Evolutionary conservation across 2,113 vertebrate species (phyloP).

Genomic region (Hippocampus zosterae): DNA sequence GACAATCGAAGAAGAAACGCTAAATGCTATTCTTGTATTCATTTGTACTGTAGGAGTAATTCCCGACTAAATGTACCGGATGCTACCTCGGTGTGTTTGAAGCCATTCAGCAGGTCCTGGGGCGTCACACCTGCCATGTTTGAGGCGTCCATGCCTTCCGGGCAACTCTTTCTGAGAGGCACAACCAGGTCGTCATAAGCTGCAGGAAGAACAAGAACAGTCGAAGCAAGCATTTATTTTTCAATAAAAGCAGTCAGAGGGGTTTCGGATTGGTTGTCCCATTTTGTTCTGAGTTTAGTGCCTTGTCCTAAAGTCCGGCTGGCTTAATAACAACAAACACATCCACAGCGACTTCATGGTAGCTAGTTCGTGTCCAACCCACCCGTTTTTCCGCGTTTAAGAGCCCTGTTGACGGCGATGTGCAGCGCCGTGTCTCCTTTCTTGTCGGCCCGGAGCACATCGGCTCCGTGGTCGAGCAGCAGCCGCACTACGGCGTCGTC

Average conservation of each 20-base stretch:
- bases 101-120: conserved; percentile 70
- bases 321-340: not conserved
- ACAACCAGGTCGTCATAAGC: conserved; percentile 78
- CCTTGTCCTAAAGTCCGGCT: not conserved
- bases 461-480: conserved; percentile 74
- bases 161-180: conserved; percentile 71
- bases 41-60: not conserved
- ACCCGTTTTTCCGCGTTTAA: conserved; percentile 67
- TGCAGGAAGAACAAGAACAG: conserved; percentile 24
- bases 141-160: conserved; percentile 67
- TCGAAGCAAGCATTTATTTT: not conserved
- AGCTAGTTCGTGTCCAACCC: not conserved
- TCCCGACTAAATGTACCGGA: not conserved
- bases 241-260: not conserved
- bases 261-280: not conserved
- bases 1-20: too few species aligned
- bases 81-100: conserved; percentile 55
- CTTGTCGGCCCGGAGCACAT: conserved; percentile 69
- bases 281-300: not conserved
- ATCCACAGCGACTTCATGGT: not conserved
- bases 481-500: conserved; percentile 72
- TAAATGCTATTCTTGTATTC: not conserved
- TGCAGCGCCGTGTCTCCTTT: conserved; percentile 77
- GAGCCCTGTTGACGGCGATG: conserved; percentile 66
- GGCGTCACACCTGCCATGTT: conserved; percentile 80